phyloP scores from a whole-genome alignment of 2,797 vertebrate species.

The Muscicapa comitata region DNA sequence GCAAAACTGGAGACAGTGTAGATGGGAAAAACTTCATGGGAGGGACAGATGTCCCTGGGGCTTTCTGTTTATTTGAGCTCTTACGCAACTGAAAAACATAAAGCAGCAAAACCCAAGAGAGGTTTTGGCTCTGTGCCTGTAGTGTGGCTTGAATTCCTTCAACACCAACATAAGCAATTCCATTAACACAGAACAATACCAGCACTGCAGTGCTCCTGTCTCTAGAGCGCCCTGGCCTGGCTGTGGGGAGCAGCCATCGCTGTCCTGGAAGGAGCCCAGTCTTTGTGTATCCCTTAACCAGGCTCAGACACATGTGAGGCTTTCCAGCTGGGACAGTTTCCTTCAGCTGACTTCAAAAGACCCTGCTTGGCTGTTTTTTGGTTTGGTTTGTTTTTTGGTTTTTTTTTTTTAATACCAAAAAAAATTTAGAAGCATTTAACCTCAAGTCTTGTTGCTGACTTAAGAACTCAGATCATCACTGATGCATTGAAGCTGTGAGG shows the following conservation, averaged over 20 bases:
- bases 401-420: neutral
- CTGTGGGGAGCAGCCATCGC: neutral
- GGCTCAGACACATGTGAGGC: neutral
- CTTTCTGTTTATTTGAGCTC: slow-evolving; percentile 18
- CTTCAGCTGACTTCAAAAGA: slow-evolving; percentile 10
- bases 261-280: slow-evolving; percentile 46
- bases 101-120: slow-evolving; percentile 37
- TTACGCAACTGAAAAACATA: slow-evolving; percentile 9
- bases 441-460: neutral
- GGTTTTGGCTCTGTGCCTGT: slow-evolving; percentile 19
- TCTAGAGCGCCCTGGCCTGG: slow-evolving; percentile 28
- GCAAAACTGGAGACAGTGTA: neutral
- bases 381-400: neutral
- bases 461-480: neutral
- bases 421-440: neutral
- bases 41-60: neutral
- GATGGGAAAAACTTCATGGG: neutral
- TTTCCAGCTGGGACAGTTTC: slow-evolving; percentile 13
- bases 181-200: slow-evolving; percentile 40
- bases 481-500: neutral
- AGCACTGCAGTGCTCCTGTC: neutral
- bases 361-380: neutral
- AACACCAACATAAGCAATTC: neutral
- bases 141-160: slow-evolving; percentile 49
- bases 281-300: slow-evolving; percentile 37